phyloP scores from a whole-genome alignment of 2,113 vertebrate species.

The Benitochromis conjunctus region DNA sequence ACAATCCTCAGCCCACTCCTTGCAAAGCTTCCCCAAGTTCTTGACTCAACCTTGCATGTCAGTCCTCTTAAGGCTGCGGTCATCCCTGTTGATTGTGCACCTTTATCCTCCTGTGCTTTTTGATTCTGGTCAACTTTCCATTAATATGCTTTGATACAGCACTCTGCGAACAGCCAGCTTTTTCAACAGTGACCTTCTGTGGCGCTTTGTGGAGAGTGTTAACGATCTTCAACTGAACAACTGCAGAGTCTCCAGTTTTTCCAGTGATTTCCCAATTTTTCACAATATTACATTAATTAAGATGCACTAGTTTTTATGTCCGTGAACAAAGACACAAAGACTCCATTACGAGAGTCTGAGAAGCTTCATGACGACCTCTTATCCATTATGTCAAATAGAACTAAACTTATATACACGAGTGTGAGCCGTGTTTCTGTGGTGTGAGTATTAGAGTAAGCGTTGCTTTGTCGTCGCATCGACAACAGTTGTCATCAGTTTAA shows the following conservation, averaged over 20 bases:
- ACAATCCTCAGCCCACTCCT: not conserved
- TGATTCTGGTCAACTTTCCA: not conserved
- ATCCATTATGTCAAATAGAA: not conserved
- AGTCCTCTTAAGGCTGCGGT: not conserved
- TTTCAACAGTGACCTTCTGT: fast-evolving
- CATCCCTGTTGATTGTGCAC: not conserved
- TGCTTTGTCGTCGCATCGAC: not conserved
- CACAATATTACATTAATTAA: not conserved
- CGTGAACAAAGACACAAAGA: not conserved
- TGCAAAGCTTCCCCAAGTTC: not conserved
- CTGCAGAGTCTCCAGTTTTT: not conserved
- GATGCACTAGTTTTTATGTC: not conserved
- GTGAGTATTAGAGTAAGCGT: not conserved
- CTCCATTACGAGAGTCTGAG: not conserved
- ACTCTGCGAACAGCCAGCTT: not conserved
- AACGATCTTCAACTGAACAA: not conserved
- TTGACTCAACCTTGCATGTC: not conserved
- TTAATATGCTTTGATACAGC: not conserved
- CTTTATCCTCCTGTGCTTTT: not conserved
- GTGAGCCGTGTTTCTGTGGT: not conserved
- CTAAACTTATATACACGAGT: not conserved
- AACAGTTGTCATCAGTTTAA: constrained; percentile 23
- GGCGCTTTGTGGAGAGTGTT: not conserved
- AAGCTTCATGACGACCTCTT: not conserved
- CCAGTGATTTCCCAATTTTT: not conserved